phyloP scores from a whole-genome alignment of 2,888 invertebrate genomes.

The Leucoma salicis region DNA sequence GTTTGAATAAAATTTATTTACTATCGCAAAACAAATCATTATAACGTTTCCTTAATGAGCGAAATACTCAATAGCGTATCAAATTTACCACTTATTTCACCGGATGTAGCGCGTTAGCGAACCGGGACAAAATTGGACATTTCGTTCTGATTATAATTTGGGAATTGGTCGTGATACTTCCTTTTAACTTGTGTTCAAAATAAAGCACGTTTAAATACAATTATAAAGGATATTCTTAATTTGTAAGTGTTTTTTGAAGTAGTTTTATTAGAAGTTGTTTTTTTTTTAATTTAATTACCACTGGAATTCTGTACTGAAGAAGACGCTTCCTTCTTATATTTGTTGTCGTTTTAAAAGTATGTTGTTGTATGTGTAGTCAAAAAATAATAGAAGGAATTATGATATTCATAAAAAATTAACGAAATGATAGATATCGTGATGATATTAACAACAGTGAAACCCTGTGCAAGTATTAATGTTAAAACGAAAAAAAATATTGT shows the following conservation, averaged over 20 bases:
- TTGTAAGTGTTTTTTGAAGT: not conserved
- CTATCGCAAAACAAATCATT: constrained; percentile 9
- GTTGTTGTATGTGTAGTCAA: too few relatives aligned
- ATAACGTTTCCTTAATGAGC: constrained; percentile 7
- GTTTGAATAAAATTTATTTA: constrained; percentile 15
- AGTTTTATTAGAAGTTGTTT: not conserved
- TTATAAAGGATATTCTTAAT: not conserved
- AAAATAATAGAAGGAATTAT: too few relatives aligned
- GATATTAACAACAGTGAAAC: too few relatives aligned
- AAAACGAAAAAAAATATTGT: not conserved
- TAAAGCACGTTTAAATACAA: not conserved
- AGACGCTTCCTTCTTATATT: too few relatives aligned
- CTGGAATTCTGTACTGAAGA: too few relatives aligned
- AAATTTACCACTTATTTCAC: constrained; percentile 6
- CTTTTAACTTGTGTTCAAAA: not conserved
- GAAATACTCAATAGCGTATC: constrained; percentile 5
- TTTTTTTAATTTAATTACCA: not conserved
- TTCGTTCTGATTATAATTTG: not conserved
- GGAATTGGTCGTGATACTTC: not conserved
- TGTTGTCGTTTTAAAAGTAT: too few relatives aligned
- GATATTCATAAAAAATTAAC: too few relatives aligned
- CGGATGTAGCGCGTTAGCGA: constrained; percentile 6
- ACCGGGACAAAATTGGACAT: constrained; percentile 2
- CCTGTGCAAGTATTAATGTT: too few relatives aligned
- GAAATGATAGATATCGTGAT: too few relatives aligned